Base-by-base conservation (phyloP, 2,888 invertebrate species). In the Frankliniella fusca region DNA sequence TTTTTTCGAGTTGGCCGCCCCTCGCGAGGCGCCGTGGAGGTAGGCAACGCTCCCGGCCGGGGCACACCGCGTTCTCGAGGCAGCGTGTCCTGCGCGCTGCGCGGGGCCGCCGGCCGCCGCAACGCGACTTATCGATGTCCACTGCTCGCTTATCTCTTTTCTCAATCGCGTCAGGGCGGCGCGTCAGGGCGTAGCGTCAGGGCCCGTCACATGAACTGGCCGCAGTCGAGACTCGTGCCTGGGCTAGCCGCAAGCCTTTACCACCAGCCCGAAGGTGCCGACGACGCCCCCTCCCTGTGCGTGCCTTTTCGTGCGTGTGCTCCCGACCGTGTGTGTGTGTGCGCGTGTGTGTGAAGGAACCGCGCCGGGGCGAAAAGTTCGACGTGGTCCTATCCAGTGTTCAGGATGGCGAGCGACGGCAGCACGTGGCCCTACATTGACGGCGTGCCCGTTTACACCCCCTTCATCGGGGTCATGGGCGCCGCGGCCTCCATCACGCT, bases 381-480 rank as follows among this genome's bases (percentile, higher is more conserved):
- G 38, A 3, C 38, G 38, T 38, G 38, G 5, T 38, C 38, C 2
- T 3, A n/a, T n/a, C n/a, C n/a, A 38, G 38, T 38, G 38, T 38
- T 5, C 38, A 38, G 38, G 38, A 38, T 38, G 38, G 38, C 38
- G 38, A 38, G 38, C 38, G 38, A 38, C 38, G 5, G 38, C 38
- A 38, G 38, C 38, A 38, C 38, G 38, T 38, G 38, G 38, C 38
- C 38, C 38, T 38, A 38, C 38, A 38, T 38, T 5, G 38, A 38
- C 5, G 27, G 90, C 90, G 87, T 90, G 89, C 97, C 97, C 87
- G 91, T 96, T 89, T 99, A 99, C 91, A 94, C 94, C 89, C 98
- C 98, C 88, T 99, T 99, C 93, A 99, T 99, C 90, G 99, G 99
- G 89, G 97, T 97, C 88, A 98, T 99, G 96, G 99, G 99, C 89